phyloP scores from a whole-genome alignment of 1,140 invertebrate genomes.

The Pachypsylla venusta region DNA sequence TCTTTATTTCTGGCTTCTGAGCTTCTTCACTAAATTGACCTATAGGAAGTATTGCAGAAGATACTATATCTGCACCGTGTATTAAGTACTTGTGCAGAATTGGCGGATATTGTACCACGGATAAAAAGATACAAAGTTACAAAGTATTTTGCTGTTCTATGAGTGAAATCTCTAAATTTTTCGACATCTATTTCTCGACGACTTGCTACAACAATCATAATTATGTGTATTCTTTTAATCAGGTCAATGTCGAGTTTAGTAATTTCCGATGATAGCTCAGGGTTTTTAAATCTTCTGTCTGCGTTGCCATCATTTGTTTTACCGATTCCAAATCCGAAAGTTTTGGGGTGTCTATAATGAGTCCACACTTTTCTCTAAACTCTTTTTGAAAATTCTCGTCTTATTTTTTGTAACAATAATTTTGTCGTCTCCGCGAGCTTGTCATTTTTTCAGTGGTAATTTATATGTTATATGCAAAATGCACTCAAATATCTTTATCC shows the following conservation, averaged over 20 bases:
- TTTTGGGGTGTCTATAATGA: slow-evolving; percentile 28
- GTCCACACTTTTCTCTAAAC: slow-evolving; percentile 19
- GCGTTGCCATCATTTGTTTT: slow-evolving; percentile 31
- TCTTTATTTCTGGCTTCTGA: no score
- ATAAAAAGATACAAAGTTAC: no score
- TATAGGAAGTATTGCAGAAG: no score
- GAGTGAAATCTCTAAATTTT: no score
- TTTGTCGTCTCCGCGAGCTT: slow-evolving; percentile 19
- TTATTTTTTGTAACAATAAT: slow-evolving; percentile 19
- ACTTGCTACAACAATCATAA: not conserved
- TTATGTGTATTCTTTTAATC: not conserved
- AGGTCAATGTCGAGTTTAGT: slow-evolving; percentile 21
- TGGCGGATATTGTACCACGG: no score
- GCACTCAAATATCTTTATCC: slow-evolving; percentile 19
- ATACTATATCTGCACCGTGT: no score
- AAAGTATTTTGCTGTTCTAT: no score
- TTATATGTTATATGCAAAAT: slow-evolving; percentile 18
- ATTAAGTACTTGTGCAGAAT: no score
- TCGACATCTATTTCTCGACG: not conserved
- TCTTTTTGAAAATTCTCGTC: slow-evolving; percentile 20
- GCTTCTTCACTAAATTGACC: no score
- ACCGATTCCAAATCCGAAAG: slow-evolving; percentile 27
- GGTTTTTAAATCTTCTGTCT: slow-evolving; percentile 27
- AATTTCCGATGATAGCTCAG: slow-evolving; percentile 24
- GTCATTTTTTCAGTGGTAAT: slow-evolving; percentile 18